Evolutionary conservation across 1,140 invertebrate species (phyloP), one percentile per base, ranked within the genome.

Genomic region (Colletes gigas): DNA sequence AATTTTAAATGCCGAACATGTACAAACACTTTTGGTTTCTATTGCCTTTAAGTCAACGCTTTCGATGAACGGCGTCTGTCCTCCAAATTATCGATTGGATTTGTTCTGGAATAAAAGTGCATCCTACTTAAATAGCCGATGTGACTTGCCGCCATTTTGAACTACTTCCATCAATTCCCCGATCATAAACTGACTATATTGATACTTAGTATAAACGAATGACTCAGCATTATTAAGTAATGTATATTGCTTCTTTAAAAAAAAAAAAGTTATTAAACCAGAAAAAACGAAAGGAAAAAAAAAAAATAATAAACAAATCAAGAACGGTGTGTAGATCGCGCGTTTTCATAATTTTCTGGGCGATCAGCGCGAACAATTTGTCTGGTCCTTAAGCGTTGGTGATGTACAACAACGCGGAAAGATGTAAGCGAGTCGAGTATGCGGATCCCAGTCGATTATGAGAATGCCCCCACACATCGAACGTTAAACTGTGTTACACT

Each of bases 131-230:
- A 82, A 84, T 74, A 82, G 69, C 74, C 89, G 81, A 86, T 91
- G 86, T 88, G 88, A 92, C 88, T 93, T 92, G 90, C 93, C 93
- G 93, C 93, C 93, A 93, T 93, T 93, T 93, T 93, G 93, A 93
- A 93, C 90, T 89, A 92, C 92, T 93, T 92, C 92, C 93, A 93
- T 92, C 92, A 92, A 93, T 89, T 92, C 92, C 92, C 91, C 91
- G 90, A 89, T 82, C 89, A 83, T 65, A 88, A 81, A 90, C 76
- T 84, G 79, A 86, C 62, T 83, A 57, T 67, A 63, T 70, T 60
- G 21, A 65, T 63, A 63, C 30, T 70, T 60, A 60, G 19, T 66
- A 47, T 73, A 47, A 78, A 72, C 41, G 55, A 62, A 82, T 77
- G 71, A 62, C 71, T 79, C 81, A 73, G 67, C 75, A 77, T 83